These are phyloP conservation scores for Ormyrus thymus DNA, from an alignment of 2,888 invertebrate species.

Conservation along the genomic window DNA sequence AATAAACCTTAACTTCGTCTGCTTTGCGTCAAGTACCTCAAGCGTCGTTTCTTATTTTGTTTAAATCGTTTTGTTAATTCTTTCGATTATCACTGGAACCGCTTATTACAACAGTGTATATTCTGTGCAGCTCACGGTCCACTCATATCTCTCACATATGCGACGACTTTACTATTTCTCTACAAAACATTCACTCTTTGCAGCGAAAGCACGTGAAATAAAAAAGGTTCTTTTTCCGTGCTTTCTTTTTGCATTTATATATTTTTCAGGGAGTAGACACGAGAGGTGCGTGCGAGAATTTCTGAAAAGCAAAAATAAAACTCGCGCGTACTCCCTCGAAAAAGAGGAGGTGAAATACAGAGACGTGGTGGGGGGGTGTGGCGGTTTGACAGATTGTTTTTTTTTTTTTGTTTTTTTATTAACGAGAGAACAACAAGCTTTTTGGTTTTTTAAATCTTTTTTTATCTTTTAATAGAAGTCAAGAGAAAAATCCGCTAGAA, in stretches of 20 bases:
- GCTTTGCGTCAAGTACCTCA: constrained; percentile 45
- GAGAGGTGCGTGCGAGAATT: not conserved
- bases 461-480: constrained; percentile 59
- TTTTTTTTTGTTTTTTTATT: constrained; percentile 60
- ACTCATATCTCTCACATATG: constrained; percentile 12
- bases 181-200: constrained; percentile 49
- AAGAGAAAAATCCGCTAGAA: constrained; percentile 59
- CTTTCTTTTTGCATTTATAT: not conserved
- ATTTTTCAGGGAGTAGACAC: constrained; percentile 12
- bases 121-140: not conserved
- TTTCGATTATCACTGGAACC: constrained; percentile 42
- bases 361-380: constrained; percentile 6
- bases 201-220: constrained; percentile 40
- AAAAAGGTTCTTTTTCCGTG: not conserved
- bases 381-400: constrained; percentile 41
- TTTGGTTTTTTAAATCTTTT: constrained; percentile 3
- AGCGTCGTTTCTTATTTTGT: constrained; percentile 8
- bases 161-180: constrained; percentile 12
- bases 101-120: constrained; percentile 11
- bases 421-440: constrained; percentile 66
- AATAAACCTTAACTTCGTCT: constrained; percentile 50
- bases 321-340: constrained; percentile 23
- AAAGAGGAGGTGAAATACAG: constrained; percentile 9
- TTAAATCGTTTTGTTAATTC: not conserved
- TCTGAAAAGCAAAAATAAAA: not conserved